A percentile compares a stretch with the other conserved stretches of the same genome.
Conservation (phyloP, 2,113 vertebrate genomes). For the Ammodytes dubius region DNA sequence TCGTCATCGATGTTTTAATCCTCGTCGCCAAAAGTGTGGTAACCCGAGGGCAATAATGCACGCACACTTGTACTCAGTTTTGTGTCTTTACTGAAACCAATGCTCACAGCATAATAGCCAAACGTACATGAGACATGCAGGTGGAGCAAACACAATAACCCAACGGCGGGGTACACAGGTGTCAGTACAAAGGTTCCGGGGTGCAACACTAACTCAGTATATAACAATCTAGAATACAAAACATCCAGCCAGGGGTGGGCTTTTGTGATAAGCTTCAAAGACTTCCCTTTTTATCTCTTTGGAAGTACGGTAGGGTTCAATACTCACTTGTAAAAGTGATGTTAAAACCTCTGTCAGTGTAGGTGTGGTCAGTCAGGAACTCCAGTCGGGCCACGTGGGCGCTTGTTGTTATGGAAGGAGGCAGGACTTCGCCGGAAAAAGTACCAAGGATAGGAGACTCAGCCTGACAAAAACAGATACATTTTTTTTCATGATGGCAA, state of each 20-base stretch:
- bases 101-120: no score
- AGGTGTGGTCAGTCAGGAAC: constrained; percentile 99
- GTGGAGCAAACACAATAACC: no score
- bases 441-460: constrained; percentile 96
- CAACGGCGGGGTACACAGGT: no score
- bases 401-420: constrained; percentile 96
- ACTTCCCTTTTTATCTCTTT: constrained; percentile 30
- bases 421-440: constrained; percentile 93
- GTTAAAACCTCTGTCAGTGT: constrained; percentile 97
- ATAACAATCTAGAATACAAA: constrained; percentile 12
- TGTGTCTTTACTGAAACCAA: no score
- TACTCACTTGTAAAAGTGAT: constrained; percentile 98
- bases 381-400: constrained; percentile 94
- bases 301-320: background rate
- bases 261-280: constrained; percentile 29
- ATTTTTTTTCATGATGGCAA: constrained; percentile 17
- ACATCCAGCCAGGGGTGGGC: constrained; percentile 4
- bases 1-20: no score
- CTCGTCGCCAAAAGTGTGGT: no score
- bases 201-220: no score
- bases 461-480: constrained; percentile 71
- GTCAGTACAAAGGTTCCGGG: no score
- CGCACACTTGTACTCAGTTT: no score
- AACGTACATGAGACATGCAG: no score
- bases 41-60: no score